Evolutionary conservation across 1,140 invertebrate genomes (phyloP).

Genomic region (Akabosia matsudoensis): DNA sequence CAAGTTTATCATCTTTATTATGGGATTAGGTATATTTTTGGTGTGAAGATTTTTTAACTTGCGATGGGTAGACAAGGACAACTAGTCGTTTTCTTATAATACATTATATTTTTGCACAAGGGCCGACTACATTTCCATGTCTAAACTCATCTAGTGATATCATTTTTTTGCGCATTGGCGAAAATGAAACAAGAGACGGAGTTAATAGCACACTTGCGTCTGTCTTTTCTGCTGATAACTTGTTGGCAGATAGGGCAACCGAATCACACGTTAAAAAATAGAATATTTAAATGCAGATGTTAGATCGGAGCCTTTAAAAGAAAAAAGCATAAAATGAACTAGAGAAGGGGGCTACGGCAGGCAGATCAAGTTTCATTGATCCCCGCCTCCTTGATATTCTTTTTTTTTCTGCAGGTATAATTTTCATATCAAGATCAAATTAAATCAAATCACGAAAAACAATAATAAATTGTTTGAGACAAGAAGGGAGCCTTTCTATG

Average conservation of each 20-base stretch:
- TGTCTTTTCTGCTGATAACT: background rate
- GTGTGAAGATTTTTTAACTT: background rate
- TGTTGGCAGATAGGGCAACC: background rate
- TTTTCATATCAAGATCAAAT: conserved; percentile 15
- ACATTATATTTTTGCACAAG: background rate
- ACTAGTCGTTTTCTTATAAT: background rate
- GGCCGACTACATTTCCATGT: background rate
- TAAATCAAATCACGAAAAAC: conserved; percentile 14
- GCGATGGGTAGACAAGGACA: background rate
- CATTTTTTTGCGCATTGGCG: background rate
- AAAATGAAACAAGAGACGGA: no score
- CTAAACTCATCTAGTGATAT: background rate
- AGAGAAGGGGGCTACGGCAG: no score
- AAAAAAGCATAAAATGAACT: background rate
- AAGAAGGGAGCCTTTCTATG: no score
- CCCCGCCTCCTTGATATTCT: background rate
- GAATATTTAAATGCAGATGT: background rate
- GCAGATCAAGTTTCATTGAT: background rate
- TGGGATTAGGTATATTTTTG: background rate
- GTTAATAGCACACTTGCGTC: no score
- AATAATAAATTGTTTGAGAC: no score
- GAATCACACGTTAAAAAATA: background rate
- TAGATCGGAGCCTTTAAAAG: background rate
- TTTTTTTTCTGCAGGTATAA: no score
- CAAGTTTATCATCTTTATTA: background rate